Evolutionary conservation across 2,888 invertebrate genomes (phyloP).

Genomic region (Chamaedrilus cognettii): DNA sequence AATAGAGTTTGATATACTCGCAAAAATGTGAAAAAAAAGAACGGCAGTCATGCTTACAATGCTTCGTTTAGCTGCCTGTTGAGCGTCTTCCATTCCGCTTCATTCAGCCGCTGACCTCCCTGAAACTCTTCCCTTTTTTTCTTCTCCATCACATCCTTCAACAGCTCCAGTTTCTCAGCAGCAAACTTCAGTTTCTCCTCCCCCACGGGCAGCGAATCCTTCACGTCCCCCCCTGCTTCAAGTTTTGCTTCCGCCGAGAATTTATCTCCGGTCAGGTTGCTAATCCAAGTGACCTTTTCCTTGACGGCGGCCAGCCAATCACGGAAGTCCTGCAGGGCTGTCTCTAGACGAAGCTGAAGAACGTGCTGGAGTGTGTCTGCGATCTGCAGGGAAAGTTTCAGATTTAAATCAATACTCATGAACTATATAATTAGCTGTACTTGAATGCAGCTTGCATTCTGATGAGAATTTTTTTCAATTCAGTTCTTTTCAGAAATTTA

Average conservation of each 20-base stretch:
- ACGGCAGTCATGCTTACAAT: background rate
- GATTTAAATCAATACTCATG: background rate
- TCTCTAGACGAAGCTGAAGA: conserved; percentile 83
- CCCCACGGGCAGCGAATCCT: conserved; percentile 69
- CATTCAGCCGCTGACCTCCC: background rate
- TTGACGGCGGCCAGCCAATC: conserved; percentile 78
- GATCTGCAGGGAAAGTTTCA: conserved; percentile 37
- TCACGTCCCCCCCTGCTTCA: conserved; percentile 63
- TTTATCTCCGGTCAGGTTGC: conserved; percentile 78
- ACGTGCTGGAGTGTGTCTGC: conserved; percentile 68
- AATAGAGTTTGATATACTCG: too few species aligned
- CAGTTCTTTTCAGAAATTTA: too few species aligned
- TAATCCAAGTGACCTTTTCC: conserved; percentile 86
- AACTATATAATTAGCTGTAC: too few species aligned
- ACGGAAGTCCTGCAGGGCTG: conserved; percentile 79
- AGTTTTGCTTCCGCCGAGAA: conserved; percentile 90
- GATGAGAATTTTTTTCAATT: too few species aligned
- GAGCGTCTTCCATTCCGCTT: background rate
- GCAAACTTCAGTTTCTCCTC: conserved; percentile 69
- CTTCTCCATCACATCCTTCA: conserved; percentile 44
- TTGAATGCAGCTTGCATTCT: too few species aligned
- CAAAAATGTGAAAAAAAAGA: too few species aligned
- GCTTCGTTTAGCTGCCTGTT: conserved; percentile 3
- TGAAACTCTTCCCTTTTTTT: conserved; percentile 1
- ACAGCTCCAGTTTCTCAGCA: conserved; percentile 70